A percentile compares a stretch with the other conserved stretches of the same genome.
Evolutionary conservation across 2,888 invertebrate species (phyloP).

Genomic region (Eilema sororculum): DNA sequence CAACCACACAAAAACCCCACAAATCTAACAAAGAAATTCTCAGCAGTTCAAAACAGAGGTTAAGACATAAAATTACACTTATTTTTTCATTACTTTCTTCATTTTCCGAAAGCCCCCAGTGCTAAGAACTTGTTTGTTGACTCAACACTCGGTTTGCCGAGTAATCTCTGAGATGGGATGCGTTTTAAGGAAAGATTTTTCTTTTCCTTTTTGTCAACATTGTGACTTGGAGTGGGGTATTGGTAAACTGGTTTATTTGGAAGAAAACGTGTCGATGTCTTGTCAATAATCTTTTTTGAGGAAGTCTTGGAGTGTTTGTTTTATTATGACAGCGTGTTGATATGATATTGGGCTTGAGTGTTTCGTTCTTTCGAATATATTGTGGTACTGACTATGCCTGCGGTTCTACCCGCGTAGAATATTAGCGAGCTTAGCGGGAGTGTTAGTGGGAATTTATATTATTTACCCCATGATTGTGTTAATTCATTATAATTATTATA

Average conservation of each 20-base stretch:
- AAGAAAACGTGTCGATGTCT: conserved; percentile 1
- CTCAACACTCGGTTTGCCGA: conserved; percentile 8
- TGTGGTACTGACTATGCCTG: too few species aligned
- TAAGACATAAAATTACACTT: neutral
- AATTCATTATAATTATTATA: too few species aligned
- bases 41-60: too few species aligned
- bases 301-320: conserved; percentile 1
- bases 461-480: too few species aligned
- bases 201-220: conserved; percentile 9
- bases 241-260: conserved; percentile 11
- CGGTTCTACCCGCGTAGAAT: too few species aligned
- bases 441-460: too few species aligned
- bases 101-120: neutral
- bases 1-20: too few species aligned
- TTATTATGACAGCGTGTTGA: neutral
- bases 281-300: conserved; percentile 9
- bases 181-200: conserved; percentile 12
- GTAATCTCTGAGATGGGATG: conserved; percentile 12
- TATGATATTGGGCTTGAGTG: neutral
- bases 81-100: neutral
- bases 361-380: neutral
- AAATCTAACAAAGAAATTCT: neutral
- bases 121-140: conserved; percentile 19
- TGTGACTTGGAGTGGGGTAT: conserved; percentile 3
- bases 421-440: too few species aligned